phyloP scores from a whole-genome alignment of 2,888 invertebrate species.

The Apotomis capreana region DNA sequence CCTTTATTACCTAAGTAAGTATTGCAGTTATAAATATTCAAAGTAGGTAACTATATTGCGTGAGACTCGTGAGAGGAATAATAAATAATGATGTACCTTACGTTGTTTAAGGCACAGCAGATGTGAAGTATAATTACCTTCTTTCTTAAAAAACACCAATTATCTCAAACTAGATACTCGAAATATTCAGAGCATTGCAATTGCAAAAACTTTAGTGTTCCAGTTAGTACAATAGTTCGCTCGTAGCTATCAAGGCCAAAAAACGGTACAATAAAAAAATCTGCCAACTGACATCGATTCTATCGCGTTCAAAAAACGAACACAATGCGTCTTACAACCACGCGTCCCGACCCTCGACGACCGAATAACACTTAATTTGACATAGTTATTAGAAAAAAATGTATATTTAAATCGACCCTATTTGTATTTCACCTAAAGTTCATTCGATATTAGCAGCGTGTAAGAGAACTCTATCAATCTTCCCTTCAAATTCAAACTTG shows the following conservation, averaged over 20 bases:
- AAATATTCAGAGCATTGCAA: conserved; percentile 16
- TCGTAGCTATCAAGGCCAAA: conserved; percentile 72
- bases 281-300: conserved; percentile 83
- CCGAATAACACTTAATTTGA: conserved; percentile 51
- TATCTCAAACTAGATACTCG: conserved; percentile 3
- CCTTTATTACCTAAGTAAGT: background rate
- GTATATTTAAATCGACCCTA: conserved; percentile 50
- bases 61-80: background rate
- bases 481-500: conserved; percentile 66
- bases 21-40: conserved; percentile 16
- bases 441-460: conserved; percentile 22
- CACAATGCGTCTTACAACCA: conserved; percentile 72
- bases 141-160: background rate
- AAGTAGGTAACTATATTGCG: background rate
- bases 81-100: background rate
- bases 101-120: conserved; percentile 1
- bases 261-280: conserved; percentile 81
- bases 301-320: conserved; percentile 78
- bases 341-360: conserved; percentile 78
- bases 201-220: conserved; percentile 25
- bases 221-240: conserved; percentile 24
- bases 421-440: conserved; percentile 16
- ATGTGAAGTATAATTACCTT: background rate
- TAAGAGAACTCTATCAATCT: conserved; percentile 62
- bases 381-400: conserved; percentile 50